Base-by-base conservation (phyloP, 2,113 vertebrate species). In the Marmota flaviventris region DNA sequence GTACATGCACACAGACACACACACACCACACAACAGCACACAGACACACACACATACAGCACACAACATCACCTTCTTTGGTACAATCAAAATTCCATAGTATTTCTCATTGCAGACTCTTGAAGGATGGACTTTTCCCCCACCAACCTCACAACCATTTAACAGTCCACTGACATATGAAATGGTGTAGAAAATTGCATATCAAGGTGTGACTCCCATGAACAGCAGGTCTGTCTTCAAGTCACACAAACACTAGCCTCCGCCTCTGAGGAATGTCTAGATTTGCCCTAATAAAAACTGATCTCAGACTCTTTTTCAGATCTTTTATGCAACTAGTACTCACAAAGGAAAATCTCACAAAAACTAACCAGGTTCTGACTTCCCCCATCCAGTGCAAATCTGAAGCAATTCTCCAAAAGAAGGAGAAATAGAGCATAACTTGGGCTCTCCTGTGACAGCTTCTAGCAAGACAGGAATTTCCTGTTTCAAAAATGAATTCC, bases 401-500 rank as follows among this genome's bases (percentile, higher is more conserved):
- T 67, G 34, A 89, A 91, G 45, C 20, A 42, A 85, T 83, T 87
- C 9, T 97, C 93, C 91, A 96, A 7, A 5, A 93, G 75, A 95
- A 73, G 79, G 22, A 95, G 93, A 96, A 97, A 81, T 5, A 37
- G 79, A 97, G 93, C 1, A 0, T 94, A 94, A 97, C 94, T 93
- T 87, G 89, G 5, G 63, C 96, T 93, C 81, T 95, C 84, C 24
- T 87, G 89, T 87, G 94, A 98, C 69, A 97, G 81, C 91, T 94
- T 93, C 45, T 77, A 69, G 95, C 39, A 91, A 69, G 97, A 97
- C 61, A 97, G 86, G 89, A 98, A 98, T 98, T 98, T 98, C 98
- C 97, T 96, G 70, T 96, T 97, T 97, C 85, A 98, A 98, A 97
- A 87, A 89, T 0, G 11, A 95, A 82, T 91, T 98, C 89, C 91